Base-by-base conservation (phyloP, 1,140 invertebrate species). In the Tigriopus japonicus region DNA sequence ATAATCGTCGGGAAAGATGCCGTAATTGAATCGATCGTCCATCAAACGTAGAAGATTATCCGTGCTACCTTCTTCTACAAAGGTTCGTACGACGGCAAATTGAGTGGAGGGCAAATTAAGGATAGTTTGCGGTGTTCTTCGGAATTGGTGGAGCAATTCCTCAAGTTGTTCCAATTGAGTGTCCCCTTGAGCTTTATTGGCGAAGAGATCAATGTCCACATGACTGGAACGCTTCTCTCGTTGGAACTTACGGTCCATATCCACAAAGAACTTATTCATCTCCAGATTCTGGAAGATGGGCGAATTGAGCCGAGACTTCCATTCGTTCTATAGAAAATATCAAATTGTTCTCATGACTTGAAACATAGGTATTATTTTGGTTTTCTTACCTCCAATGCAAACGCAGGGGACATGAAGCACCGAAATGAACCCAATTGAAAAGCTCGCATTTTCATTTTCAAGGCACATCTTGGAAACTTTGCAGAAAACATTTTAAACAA, bases 1-100 rank as follows among this genome's bases (percentile, higher is more conserved):
- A 66, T 82, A 83, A 59, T 81, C 71, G 73, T 96, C 87, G 14
- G 87, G 77, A 68, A 95, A 94, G 35, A 97, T 71, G 1, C 93
- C 92, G 74, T 86, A 95, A 67, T 85, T 84, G 12, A 90, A 71
- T 53, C 88, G 79, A 68, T 91, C 82, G 65, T 84, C 77, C 14
- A 96, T 70, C 14, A 91, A 76, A 21, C 77, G 69, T 1, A 90
- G 64, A 13, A 94, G 71, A 28, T 82, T 75, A 13, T 86, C 71
- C 28, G 68, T 64, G 62, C 78, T 71, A 0, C 75, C 73, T 65
- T 72, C 70, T 42, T 81, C 71, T 0, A 90, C 64, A 49, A 82
- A 80, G 60, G 77, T 75, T 64, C 85, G 72, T 42, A 89, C 75
- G 40, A 85, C 76, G 21, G 87, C 86, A 73, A 91, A 84, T 67